These are phyloP conservation scores for Protophormia terraenovae DNA, from an alignment of 2,888 invertebrate genomes.

Conservation along the genomic window DNA sequence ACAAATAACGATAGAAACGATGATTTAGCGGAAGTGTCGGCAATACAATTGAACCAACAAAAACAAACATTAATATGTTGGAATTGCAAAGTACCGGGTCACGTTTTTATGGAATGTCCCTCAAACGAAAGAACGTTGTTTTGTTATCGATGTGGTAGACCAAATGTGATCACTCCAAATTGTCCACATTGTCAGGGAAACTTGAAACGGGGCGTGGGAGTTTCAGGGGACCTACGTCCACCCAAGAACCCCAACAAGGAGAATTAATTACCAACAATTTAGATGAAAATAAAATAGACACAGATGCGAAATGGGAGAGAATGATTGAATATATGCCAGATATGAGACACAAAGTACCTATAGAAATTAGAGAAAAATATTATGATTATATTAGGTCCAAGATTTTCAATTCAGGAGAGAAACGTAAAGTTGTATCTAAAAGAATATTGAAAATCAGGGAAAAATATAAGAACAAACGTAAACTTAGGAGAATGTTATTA, in stretches of 20 bases:
- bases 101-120: conserved; percentile 13
- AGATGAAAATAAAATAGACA: background rate
- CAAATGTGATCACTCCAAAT: background rate
- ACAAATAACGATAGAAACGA: background rate
- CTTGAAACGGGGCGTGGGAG: background rate
- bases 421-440: background rate
- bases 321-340: background rate
- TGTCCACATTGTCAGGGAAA: background rate
- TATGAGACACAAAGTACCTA: background rate
- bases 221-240: background rate
- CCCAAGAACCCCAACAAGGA: background rate
- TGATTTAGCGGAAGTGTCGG: background rate
- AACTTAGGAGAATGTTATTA: background rate
- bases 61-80: background rate
- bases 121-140: background rate
- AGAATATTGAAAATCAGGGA: background rate
- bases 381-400: background rate
- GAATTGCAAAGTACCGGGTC: conserved; percentile 15
- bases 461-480: background rate
- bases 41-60: background rate
- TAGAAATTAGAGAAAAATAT: background rate
- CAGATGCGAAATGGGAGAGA: background rate
- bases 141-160: conserved; percentile 15
- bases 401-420: background rate
- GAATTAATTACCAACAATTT: background rate